Base-by-base conservation (phyloP, 2,888 invertebrate genomes). In the Anthrax anthrax region DNA sequence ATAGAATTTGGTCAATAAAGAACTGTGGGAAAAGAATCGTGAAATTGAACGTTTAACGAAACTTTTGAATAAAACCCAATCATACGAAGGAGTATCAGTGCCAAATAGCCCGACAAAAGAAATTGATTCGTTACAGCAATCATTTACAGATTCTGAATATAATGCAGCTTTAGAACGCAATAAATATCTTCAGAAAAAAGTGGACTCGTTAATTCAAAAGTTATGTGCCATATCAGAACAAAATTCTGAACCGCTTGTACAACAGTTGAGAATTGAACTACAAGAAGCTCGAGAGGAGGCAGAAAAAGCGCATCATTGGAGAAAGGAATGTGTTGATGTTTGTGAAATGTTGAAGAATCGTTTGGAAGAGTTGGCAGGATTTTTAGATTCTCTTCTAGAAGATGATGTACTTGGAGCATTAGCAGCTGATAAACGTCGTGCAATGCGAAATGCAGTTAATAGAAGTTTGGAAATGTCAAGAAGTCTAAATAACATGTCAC, bases 361-460 rank as follows among this genome's bases (percentile, higher is more conserved):
- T 0, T 57, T 79, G 5, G 75, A 77, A 53, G 78, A 79, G 56
- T 59, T 79, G 39, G 77, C 77, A 1, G 66, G 72, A 14, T 79
- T 79, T 57, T 63, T 80, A 12, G 74, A 77, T 51, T 73, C 75
- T 0, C 59, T 79, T 42, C 62, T 78, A 1, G 71, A 71, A 52
- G 71, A 76, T 50, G 69, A 70, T 41, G 67, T 74, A n/a, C 54
- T 74, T 10, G 72, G 73, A 17, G 67, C 72, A 38, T 55, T 76
- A 42, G 74, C 73, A 1, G 63, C 65, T 3, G 72, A 72, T 47
- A 68, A 72, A 49, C 70, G 72, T n/a, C 64, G 64, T 43, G 69
- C 70, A 14, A 64, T 77, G 53, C 69, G 72, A n/a, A 69, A 72
- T 47, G 72, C 74, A 2, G 69, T 77, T 10, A 72, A 74, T 52